Conservation (phyloP, 2,797 vertebrate genomes). For the Chrosomus eos region DNA sequence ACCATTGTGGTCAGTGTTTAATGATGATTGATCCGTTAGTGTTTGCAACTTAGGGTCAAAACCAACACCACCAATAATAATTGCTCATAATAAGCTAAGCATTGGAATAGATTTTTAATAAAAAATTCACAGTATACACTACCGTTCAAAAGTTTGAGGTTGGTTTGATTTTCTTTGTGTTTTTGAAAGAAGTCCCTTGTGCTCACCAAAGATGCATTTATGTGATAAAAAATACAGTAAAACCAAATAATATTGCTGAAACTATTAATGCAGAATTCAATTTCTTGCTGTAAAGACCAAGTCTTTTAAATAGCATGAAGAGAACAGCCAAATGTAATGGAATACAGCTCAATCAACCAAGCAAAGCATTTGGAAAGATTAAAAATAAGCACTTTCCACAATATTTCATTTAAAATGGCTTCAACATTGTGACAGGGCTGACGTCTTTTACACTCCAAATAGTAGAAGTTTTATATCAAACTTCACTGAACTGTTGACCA, state of each 20-base stretch:
- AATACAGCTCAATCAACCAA: neutral
- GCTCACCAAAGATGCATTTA: neutral
- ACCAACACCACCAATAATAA: neutral
- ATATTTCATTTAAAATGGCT: neutral
- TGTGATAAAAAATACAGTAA: neutral
- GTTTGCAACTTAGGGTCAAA: neutral
- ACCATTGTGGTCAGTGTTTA: neutral
- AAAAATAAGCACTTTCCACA: neutral
- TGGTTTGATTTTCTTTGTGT: neutral
- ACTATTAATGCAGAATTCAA: neutral
- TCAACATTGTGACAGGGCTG: neutral
- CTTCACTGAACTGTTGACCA: neutral
- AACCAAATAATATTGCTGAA: neutral
- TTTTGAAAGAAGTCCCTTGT: too few species aligned
- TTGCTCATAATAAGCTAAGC: neutral
- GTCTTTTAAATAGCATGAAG: slow-evolving; percentile 8
- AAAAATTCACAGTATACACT: neutral
- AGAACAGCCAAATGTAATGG: neutral
- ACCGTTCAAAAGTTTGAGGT: neutral
- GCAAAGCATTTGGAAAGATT: neutral
- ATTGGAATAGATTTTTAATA: neutral
- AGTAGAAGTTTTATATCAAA: neutral
- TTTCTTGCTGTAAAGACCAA: slow-evolving; percentile 6
- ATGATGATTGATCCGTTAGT: neutral
- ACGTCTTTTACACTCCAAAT: neutral